Evolutionary conservation across 2,888 invertebrate species (phyloP), one percentile per base, ranked within the genome.

Genomic region (Athripsodes cinereus): DNA sequence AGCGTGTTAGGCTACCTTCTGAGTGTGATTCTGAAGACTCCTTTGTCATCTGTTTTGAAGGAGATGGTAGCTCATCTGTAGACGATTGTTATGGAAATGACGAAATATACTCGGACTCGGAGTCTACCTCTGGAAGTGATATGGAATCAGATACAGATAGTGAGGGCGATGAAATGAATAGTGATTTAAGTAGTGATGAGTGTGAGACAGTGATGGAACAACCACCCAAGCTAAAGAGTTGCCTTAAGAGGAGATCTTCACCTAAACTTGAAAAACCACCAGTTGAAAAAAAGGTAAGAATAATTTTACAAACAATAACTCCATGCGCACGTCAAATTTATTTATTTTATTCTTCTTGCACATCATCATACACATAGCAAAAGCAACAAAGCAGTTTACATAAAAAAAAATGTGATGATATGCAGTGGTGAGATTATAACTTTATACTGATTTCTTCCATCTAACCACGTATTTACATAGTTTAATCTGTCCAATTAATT

Each of bases 11-110:
- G n/a, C 1, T 57, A n/a, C 54, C 72, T 1, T 81, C 80, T 0
- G 81, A 80, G 52, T 80, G 80, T 52, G 81, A 79, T n/a, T 81
- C 81, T 0, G 83, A 82, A 66, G 82, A 83, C 67, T 81, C 81
- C 0, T 82, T 81, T 64, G 79, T 82, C 1, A 70, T 81, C 5
- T 73, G 72, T 64, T 80, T 80, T 6, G 76, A 77, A 52, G 48
- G 20, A 18, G 78, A 76, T 0, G 74, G 74, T 52, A 72, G 69
- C 59, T 77, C 74, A 52, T 73, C 72, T 0, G 72, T 72, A 1
- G 76, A 78, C 62, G 74, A 77, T 0, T 76, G 77, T 2, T 73
- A 73, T 18, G 68, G 69, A 0, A 66, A 67, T 1, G 68, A 68
- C 22, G 55, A 60, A 20, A 47, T 56, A 8, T 57, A 55, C 16